Evolutionary conservation across 2,888 invertebrate genomes (phyloP), one percentile per base, ranked within the genome.

Genomic region (Dendrolimus pini): DNA sequence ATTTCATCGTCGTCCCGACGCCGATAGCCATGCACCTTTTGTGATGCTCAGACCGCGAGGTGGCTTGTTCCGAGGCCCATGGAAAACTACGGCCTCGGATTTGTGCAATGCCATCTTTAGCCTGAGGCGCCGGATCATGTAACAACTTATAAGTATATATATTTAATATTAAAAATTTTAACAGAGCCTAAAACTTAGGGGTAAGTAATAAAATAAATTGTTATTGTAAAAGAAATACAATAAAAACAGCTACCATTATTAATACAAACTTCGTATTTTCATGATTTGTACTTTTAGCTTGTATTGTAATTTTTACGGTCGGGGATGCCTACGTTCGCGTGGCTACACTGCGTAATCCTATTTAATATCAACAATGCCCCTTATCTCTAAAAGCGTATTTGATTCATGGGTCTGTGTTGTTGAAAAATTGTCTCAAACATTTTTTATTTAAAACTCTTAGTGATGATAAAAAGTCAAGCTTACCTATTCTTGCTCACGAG

Each of bases 331-430:
- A 73, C 67, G 78, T 73, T 87, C 73, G 89, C 89, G 87, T 89
- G 89, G 85, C 70, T 78, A 74, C 77, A 69, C 79, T 75, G 78
- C 82, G 84, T 89, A 81, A 88, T 87, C 87, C 79, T 88, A 86
- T 83, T 86, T 87, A 86, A 86, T 83, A 83, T 88, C 81, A 82
- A 83, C 85, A 85, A 84, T 78, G 77, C 75, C 77, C 77, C 85
- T 88, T 87, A 86, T 86, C 86, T 84, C 71, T 80, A 82, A 82
- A 83, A 85, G 79, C 80, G 80, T 82, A 85, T 86, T 87, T 83
- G 82, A 85, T 87, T 85, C 85, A 85, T 83, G 82, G 80, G 76
- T 77, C 77, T 72, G 78, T 73, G 75, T 78, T 74, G 81, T 78
- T 84, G 81, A 83, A 86, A 87, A 83, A 85, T 80, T 80, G 80